Evolutionary conservation across 2,797 vertebrate genomes (phyloP).

Genomic region (Furcifer pardalis): DNA sequence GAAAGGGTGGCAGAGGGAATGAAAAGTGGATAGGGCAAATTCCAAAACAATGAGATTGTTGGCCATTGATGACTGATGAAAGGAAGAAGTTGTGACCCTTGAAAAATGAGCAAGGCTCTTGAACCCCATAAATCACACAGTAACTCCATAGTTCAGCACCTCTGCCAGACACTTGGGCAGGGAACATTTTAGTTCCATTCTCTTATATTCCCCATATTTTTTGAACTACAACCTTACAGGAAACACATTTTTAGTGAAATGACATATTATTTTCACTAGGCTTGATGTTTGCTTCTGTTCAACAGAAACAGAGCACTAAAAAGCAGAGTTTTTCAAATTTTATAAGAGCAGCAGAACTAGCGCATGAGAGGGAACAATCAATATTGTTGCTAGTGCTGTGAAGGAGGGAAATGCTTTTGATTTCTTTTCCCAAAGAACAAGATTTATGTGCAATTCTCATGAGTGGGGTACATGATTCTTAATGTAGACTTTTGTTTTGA

Average conservation of each 20-base stretch:
- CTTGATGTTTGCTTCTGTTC: neutral
- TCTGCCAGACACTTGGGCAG: neutral
- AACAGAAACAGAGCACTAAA: neutral
- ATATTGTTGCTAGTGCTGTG: neutral
- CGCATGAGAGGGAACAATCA: neutral
- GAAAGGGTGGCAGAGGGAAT: neutral
- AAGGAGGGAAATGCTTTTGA: neutral
- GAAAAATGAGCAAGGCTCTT: neutral
- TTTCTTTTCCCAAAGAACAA: neutral
- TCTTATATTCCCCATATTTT: neutral
- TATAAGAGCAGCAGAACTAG: neutral
- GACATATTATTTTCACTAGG: neutral
- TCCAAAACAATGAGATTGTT: constrained; percentile 27
- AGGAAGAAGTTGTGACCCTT: constrained; percentile 20
- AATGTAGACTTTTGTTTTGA: neutral
- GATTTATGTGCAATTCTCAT: neutral
- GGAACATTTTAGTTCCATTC: neutral
- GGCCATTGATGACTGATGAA: constrained; percentile 14
- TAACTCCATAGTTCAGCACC: neutral
- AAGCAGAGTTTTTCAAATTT: neutral
- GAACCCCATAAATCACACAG: constrained; percentile 9
- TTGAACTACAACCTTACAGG: neutral
- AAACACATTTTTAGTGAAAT: neutral
- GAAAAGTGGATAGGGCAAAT: neutral
- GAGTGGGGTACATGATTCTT: neutral